phyloP scores from a whole-genome alignment of 1,140 invertebrate genomes.

The Cotesia glomerata region DNA sequence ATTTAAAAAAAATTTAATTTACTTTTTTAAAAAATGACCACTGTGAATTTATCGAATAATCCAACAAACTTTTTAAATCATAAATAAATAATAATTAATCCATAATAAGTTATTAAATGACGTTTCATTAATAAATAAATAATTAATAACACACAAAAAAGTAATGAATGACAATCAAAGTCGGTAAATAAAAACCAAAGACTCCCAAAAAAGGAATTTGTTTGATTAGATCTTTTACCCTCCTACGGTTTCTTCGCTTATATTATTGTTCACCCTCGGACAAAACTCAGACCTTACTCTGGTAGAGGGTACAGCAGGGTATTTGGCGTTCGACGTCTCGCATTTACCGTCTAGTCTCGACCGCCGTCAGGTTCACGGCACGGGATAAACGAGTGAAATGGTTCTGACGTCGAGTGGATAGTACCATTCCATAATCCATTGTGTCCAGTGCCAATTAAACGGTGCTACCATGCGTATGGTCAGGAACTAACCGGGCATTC shows the following conservation, averaged over 20 bases:
- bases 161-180: too few species aligned
- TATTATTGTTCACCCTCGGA: neutral
- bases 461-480: slow-evolving; percentile 62
- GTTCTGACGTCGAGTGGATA: slow-evolving; percentile 58
- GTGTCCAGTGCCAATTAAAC: slow-evolving; percentile 64
- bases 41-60: too few species aligned
- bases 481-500: slow-evolving; percentile 60
- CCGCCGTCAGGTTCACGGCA: slow-evolving; percentile 25
- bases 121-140: too few species aligned
- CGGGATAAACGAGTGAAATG: slow-evolving; percentile 59
- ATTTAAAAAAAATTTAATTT: too few species aligned
- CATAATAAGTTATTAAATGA: too few species aligned
- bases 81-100: too few species aligned
- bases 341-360: neutral
- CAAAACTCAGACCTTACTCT: neutral
- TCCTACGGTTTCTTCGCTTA: neutral
- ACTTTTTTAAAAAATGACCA: too few species aligned
- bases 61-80: too few species aligned
- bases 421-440: slow-evolving; percentile 61
- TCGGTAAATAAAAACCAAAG: too few species aligned
- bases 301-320: neutral
- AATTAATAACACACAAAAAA: too few species aligned
- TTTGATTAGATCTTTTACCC: too few species aligned
- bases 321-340: slow-evolving; percentile 31
- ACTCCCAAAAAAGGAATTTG: too few species aligned